Base-by-base conservation (phyloP, 2,113 vertebrate species). In the Coregonus clupeaformis region DNA sequence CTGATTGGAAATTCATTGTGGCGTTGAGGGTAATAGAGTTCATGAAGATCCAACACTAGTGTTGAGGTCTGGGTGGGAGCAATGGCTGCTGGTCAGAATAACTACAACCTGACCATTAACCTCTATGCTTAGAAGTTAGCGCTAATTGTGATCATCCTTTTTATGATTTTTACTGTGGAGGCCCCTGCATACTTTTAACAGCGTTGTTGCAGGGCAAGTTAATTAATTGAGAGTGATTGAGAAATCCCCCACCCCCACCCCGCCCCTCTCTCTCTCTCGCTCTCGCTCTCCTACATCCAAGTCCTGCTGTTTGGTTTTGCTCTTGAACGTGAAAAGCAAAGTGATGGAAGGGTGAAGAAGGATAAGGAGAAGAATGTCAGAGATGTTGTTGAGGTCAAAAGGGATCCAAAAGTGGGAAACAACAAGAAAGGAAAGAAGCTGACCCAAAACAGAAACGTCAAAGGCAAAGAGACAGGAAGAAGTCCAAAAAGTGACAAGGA, bases 21-120 rank as follows among this genome's bases (percentile, higher is more conserved):
- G 42, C 74, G 66, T 49, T 74, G 84, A 83, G 74, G 80, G 85
- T 88, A 81, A 85, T 79, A 18, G 49, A 79, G 77, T 80, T 84
- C 90, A 88, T 86, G 82, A 88, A 80, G 83, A 89, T 84, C 84
- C 83, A 81, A 16, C 74, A 75, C 82, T 68, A 6, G 1, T 77
- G 81, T 70, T 76, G 29, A 29, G 18, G 16, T 80, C 82, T 84
- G 83, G 49, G 55, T 82, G 80, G 84, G 16, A 60, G 84, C 84
- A 82, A 36, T 72, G 71, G 71, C 72, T 81, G 77, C 81, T 73
- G 74, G 49, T 52, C 49, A 18, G 49, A 18, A 52, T 52, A 18
- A 1, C 16, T 18, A 18, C 49, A 52, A 52, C 49, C 16, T 52
- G 13, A 16, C 49, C 4, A 18, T 52, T 52, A 52, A 52, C 49